phyloP scores from a whole-genome alignment of 2,888 invertebrate species.

The Exephanes ischioxanthus region DNA sequence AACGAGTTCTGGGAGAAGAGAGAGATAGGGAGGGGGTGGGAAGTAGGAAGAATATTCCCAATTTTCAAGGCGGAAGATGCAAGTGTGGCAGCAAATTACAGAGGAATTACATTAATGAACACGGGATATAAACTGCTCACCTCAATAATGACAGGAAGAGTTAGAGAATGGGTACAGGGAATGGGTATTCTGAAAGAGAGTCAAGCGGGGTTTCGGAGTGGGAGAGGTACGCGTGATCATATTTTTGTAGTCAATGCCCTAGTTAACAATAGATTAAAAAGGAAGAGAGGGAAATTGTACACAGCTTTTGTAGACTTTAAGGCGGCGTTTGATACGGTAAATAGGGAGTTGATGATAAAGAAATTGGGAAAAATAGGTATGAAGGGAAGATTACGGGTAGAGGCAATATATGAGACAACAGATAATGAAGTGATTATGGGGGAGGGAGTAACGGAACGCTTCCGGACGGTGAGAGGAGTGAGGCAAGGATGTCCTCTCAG shows the following conservation, averaged over 20 bases:
- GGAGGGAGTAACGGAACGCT: constrained; percentile 22
- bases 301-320: constrained; percentile 14
- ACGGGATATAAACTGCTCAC: not conserved
- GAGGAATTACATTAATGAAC: not conserved
- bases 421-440: constrained; percentile 32
- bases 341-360: not conserved
- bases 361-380: not conserved
- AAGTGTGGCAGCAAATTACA: not conserved
- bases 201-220: constrained; percentile 18
- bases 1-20: not conserved
- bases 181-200: not conserved
- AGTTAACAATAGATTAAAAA: constrained; percentile 5
- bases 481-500: constrained; percentile 35
- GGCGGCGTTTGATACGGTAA: not conserved
- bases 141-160: not conserved
- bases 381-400: not conserved
- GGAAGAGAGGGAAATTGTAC: not conserved
- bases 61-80: constrained; percentile 16
- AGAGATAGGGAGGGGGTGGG: not conserved
- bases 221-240: constrained; percentile 9
- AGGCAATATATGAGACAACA: constrained; percentile 7
- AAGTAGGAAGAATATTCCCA: constrained; percentile 10
- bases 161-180: not conserved
- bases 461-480: not conserved
- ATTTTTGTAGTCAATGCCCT: constrained; percentile 7